Conservation (phyloP, 2,113 vertebrate genomes). For the Equus przewalskii region DNA sequence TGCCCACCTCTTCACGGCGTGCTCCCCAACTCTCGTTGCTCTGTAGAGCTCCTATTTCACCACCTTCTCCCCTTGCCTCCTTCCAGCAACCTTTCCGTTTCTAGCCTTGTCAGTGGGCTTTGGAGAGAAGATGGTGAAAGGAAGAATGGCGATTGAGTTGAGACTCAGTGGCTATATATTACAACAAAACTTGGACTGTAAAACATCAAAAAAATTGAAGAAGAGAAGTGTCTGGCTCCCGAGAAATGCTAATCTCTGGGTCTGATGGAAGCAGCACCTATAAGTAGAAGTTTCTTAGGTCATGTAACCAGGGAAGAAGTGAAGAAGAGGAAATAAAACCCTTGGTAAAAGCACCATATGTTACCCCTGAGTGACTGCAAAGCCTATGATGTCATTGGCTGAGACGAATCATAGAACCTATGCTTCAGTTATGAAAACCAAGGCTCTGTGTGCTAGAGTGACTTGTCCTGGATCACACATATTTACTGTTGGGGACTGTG, state of each 20-base stretch:
- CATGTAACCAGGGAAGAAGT: constrained; percentile 28
- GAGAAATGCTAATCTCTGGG: not conserved
- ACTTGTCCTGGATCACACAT: not conserved
- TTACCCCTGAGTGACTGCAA: not conserved
- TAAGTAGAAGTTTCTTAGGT: not conserved
- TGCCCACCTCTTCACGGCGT: not conserved
- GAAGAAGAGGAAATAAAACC: constrained; percentile 57
- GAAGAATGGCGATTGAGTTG: not conserved
- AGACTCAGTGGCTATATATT: not conserved
- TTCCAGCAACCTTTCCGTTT: not conserved
- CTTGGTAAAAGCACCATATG: not conserved
- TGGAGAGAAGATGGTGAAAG: constrained; percentile 1
- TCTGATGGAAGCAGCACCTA: not conserved
- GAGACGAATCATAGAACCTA: not conserved
- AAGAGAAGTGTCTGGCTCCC: not conserved
- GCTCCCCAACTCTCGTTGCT: not conserved
- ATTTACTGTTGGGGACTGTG: not conserved
- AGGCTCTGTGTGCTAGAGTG: not conserved
- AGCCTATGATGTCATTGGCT: not conserved
- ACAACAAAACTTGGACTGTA: not conserved
- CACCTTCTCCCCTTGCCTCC: not conserved
- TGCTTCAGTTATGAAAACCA: not conserved
- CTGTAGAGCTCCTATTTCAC: not conserved
- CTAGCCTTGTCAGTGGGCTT: not conserved
- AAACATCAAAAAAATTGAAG: constrained; percentile 1